Base-by-base conservation (phyloP, 2,113 vertebrate genomes). In the Rynchops niger region DNA sequence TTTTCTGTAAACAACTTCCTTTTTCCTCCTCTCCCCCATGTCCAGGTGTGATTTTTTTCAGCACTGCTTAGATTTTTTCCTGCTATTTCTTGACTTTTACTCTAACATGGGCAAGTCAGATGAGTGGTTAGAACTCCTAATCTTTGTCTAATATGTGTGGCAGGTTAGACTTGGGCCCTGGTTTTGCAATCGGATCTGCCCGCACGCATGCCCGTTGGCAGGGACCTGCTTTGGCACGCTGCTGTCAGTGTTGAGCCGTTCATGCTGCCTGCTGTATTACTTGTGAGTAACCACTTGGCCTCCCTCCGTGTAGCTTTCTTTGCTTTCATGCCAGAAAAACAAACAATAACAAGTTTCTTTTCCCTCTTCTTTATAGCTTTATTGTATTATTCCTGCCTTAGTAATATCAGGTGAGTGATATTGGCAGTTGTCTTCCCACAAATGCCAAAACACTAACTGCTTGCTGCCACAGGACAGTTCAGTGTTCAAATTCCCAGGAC, bases 191-290 rank as follows among this genome's bases (percentile, higher is more conserved):
- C n/a, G 59, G 15, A 32, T n/a, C 15, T 43, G 53, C n/a, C n/a
- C 36, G 22, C 0, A 0, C 0, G 9, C 9, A 1, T 34, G 22
- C 5, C 16, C 30, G 55, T 82, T 36, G 40, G 36, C 27, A 20
- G n/a, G 21, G 58, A 53, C 61, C 8, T 47, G 47, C 26, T 70
- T 20, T 61, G 69, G 52, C 2, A 1, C 1, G 16, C 52, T 9
- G 62, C 14, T 65, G 2, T 16, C 8, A 0, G 43, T 1, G 4
- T 11, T 25, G 55, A 27, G 56, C 27, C 2, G 0, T 34, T 70
- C 62, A 30, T 2, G 1, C 43, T 87, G 15, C 80, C 73, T 12
- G 3, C 23, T 5, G 1, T 34, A 38, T 11, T 61, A 43, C 77
- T 55, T 20, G 16, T 18, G 36, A 79, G 52, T 1, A 95, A 56